These are phyloP conservation scores for Hypotaenidia philippensis DNA, from an alignment of 2,797 vertebrate genomes.

Conservation along the genomic window DNA sequence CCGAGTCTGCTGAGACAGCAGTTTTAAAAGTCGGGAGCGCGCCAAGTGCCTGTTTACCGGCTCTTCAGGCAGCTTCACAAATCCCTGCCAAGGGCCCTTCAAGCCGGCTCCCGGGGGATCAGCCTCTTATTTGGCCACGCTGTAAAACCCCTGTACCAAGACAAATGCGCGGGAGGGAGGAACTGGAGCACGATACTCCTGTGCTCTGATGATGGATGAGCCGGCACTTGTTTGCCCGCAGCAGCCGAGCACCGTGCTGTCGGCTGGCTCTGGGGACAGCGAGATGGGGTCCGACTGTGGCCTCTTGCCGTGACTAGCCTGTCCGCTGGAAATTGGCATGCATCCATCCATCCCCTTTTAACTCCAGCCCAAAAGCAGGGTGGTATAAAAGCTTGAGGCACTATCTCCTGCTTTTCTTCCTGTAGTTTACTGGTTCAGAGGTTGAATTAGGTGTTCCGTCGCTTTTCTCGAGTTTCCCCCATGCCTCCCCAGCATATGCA, in stretches of 20 bases:
- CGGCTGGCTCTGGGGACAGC: not conserved
- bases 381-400: not conserved
- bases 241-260: fast-evolving
- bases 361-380: not conserved
- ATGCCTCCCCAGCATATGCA: not conserved
- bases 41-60: fast-evolving
- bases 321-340: fast-evolving
- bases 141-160: not conserved
- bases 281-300: fast-evolving
- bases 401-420: not conserved
- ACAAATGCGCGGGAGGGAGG: fast-evolving
- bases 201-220: no score
- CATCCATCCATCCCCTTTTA: not conserved
- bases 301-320: not conserved
- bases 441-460: not conserved
- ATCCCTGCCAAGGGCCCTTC: not conserved
- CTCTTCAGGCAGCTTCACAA: not conserved
- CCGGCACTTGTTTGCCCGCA: no score
- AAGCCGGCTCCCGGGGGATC: fast-evolving
- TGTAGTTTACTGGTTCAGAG: not conserved
- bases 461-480: not conserved
- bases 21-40: no score
- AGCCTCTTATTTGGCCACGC: fast-evolving
- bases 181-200: fast-evolving
- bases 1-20: not conserved